Percentiles rank a stretch among this genome's conserved stretches.
Conservation (phyloP, 2,113 vertebrate species). For the Clupea harengus region DNA sequence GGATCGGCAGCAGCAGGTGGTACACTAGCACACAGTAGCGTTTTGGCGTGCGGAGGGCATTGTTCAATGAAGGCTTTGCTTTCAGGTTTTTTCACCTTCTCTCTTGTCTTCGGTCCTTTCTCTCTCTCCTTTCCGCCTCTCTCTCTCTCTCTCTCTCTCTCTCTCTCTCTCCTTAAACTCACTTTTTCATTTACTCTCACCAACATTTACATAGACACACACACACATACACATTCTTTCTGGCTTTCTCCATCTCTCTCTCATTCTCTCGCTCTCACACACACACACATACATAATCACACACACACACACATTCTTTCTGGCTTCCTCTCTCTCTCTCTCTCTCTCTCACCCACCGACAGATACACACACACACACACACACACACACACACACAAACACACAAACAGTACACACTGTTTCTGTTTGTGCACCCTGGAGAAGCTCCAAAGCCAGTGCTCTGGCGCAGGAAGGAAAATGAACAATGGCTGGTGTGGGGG, state of each 20-base stretch:
- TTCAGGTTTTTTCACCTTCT: too few species aligned
- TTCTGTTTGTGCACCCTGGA: background rate
- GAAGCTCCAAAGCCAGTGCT: background rate
- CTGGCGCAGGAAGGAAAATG: background rate
- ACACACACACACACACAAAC: background rate
- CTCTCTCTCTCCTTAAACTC: background rate
- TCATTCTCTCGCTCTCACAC: too few species aligned
- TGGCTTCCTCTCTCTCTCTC: too few species aligned
- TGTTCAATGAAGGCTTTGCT: background rate
- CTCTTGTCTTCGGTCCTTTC: background rate
- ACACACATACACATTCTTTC: too few species aligned
- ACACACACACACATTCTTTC: too few species aligned
- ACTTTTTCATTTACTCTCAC: too few species aligned
- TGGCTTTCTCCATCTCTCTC: too few species aligned
- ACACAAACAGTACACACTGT: background rate
- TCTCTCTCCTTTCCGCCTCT: background rate
- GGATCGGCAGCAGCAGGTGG: constrained; percentile 21
- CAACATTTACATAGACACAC: too few species aligned
- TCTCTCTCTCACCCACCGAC: too few species aligned
- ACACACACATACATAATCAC: too few species aligned
- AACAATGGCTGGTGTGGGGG: background rate
- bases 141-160: background rate
- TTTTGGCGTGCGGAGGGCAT: background rate
- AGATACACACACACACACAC: too few species aligned
- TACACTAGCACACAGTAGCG: background rate